Base-by-base conservation (phyloP, 2,888 invertebrate species). In the Syrista parreyssii region DNA sequence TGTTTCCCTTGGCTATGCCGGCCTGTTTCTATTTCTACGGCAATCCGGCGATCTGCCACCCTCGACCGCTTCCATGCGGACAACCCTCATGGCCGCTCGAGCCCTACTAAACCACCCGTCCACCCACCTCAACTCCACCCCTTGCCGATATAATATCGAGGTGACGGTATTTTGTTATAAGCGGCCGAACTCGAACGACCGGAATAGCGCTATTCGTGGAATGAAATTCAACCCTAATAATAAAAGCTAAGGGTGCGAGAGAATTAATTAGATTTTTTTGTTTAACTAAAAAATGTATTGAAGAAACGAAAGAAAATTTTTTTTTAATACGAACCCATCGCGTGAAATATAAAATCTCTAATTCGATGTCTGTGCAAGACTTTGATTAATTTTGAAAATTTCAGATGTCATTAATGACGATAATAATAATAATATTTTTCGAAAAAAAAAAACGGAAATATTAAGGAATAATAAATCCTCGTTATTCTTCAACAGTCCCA, bases 121-220 rank as follows among this genome's bases (percentile, higher is more conserved):
- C 23, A 11, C 76, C 9, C 23, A 40, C 32, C 34, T 68, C 74
- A 23, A 23, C 72, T 15, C 15, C 73, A 73, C 55, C 68, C 55
- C 69, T 68, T 68, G 68, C 73, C 73, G 73, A 73, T 76, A 76
- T 76, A 76, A 76, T 76, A 76, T 76, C 76, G 76, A 73, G 76
- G 73, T 73, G 73, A 73, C 76, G 76, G 76, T 76, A 76, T 76
- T 76, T 76, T 76, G 76, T 76, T 73, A 76, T 76, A 68, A 76
- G 68, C 30, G 36, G 34, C 30, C 40, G 15, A n/a, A 34, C 68
- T 55, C 34, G 74, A 40, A 31, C 36, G 33, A 31, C 68, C 55
- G 40, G 35, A 68, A 68, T 30, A 73, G 68, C n/a, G 73, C 23
- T 9, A 55, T 55, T 55, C 40, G 23, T 55, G 15, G 23, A 55